Evolutionary conservation across 2,797 vertebrate genomes (phyloP), one percentile per base, ranked within the genome.

Genomic region (Bufotes viridis): DNA sequence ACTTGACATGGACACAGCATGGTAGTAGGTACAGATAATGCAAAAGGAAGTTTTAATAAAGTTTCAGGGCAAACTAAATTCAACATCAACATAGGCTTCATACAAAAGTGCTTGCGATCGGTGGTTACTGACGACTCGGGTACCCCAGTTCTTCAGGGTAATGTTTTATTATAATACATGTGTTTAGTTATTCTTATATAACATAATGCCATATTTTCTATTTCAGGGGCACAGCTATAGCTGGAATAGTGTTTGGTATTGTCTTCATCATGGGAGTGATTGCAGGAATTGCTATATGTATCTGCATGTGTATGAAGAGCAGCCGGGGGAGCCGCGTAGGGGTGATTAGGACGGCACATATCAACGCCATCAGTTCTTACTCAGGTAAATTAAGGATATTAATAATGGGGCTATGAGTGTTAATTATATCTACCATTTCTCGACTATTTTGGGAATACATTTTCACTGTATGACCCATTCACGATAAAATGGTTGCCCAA

Each of bases 281-380:
- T 88, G 97, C 96, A 0, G 96, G 97, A 18, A 91, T 97, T 70
- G 96, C 96, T 91, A 96, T 99, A 86, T 98, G 97, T 9, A 91
- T 98, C 92, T 98, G 97, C 85, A 97, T 98, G 96, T 99, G 97
- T 88, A 91, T 97, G 95, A 99, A 98, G 92, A 97, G 94, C 85
- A 95, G 93, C 70, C 94, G 93, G 0, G 95, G 96, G 0, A 93
- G 96, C 0, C 95, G 96, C 15, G 97, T 98, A 8, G 97, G 96
- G 0, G 96, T 97, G 78, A 96, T 97, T 93, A 81, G 92, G 55
- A 92, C 95, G 0, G 93, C 95, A 0, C 97, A 96, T 93, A 93
- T 98, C 94, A 97, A 95, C 87, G 91, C 97, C 13, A 94, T 96
- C 90, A 95, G 95, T 89, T 93, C 95, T 0, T 97, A 95, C 90